Base-by-base conservation (phyloP, 2,113 vertebrate species). In the Dolichallabes microphthalmus region DNA sequence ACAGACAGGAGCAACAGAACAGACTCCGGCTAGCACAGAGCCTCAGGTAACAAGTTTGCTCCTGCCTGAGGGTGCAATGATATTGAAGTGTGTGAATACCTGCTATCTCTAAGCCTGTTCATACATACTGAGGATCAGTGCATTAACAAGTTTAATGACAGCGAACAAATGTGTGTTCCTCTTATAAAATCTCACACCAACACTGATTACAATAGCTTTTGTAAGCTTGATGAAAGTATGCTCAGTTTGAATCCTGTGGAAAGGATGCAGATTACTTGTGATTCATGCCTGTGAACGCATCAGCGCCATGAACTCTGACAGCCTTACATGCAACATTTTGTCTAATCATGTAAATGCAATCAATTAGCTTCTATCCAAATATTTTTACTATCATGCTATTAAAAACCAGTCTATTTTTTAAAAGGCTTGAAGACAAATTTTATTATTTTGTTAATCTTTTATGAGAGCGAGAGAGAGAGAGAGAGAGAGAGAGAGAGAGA, bases 1-100 rank as follows among this genome's bases (percentile, higher is more conserved):
- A 1, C 96, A 97, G 86, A 96, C 97, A 0, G 94, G 97, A 82
- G 93, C 96, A 71, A 96, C 94, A 2, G 97, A 97, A 1, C 96
- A 96, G 0, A 87, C 95, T 11, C 92, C 94, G 1, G 82, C 7
- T 90, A 94, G 4, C 94, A 92, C 57, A 76, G 94, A 94, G 53
- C 92, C 94, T 68, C 97, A 98, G 97, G 97, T 99, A 91, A 71
- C 82, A 52, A 82, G 5, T 45, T 50, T 17, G 22, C 71, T 53
- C 0, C 15, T 53, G 35, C 0, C 15, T 77, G 6, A 27, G 11
- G 20, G 10, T 60, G 12, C 68, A 74, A 0, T 9, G 9, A 32
- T 57, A 22, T n/a, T 73, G 25, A 73, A 25, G 45, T 27, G 39
- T 27, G 8, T 39, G 19, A 20, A 39, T 39, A 32, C 1, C n/a